Base-by-base conservation (phyloP, 2,797 vertebrate species). In the Chromobotia macracanthus region DNA sequence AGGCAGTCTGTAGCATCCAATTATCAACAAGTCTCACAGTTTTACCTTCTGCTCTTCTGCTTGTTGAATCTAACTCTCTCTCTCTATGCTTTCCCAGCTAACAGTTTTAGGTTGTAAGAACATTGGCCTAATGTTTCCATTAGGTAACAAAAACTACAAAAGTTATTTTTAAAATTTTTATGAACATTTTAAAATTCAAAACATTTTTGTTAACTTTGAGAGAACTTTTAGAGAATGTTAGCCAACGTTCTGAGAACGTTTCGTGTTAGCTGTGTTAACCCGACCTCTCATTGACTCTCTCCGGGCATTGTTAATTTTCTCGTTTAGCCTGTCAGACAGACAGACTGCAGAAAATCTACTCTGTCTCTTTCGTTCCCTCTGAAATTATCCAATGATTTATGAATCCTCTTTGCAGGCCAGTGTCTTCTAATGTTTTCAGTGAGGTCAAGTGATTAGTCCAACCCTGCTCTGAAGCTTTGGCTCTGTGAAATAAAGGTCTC, bases 391-490 rank as follows among this genome's bases (percentile, higher is more conserved):
- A 3, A 25, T 31, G 60, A 63, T 35, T 31, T 35, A 63, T 18
- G 6, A 35, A 63, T 35, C 35, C 25, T 31, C 58, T 35, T 28
- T 28, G 58, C 5, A 5, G 21, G 21, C 23, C 58, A 28, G 13
- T 18, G 13, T 31, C 19, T 51, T 71, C 28, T 38, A 51, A 48
- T 63, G 38, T 74, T 61, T 72, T 46, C 21, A 31, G 41, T n/a
- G n/a, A n/a, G 48, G 58, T 64, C 15, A 60, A 35, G 41, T 51
- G 58, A 75, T 75, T 75, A 75, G 35, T 25, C 3, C 2, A 21
- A 15, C 38, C 19, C 58, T 28, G 15, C 13, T 4, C 13, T 25
- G 23, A 60, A 25, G 25, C 6, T 60, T 61, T 28, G 23, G 13
- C 28, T 61, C 23, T 1, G 13, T 60, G 56, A 28, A 60, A 60